Evolutionary conservation across 2,888 invertebrate genomes (phyloP).

Genomic region (Dysmachus trigonus): DNA sequence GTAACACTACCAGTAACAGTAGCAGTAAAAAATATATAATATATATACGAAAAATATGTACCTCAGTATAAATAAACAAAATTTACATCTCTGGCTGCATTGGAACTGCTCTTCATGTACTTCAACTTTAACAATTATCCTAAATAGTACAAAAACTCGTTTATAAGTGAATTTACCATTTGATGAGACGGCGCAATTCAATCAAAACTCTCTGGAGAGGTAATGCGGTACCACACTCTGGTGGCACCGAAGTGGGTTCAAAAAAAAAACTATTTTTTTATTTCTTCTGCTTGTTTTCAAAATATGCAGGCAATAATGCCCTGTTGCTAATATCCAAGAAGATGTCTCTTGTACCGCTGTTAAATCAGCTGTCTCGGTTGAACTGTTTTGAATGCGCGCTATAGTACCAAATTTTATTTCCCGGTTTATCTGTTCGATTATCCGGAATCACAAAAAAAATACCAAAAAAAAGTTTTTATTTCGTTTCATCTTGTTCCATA

Average conservation of each 20-base stretch:
- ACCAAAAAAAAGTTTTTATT: slow-evolving; percentile 66
- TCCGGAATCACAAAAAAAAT: not conserved
- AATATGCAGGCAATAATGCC: not conserved
- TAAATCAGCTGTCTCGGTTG: not conserved
- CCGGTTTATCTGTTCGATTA: not conserved
- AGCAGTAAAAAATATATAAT: slow-evolving; percentile 14
- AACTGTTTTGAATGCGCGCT: not conserved
- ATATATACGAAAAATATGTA: slow-evolving; percentile 12
- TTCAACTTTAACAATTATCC: slow-evolving; percentile 17
- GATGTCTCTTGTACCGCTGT: not conserved
- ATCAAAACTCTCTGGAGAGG: not conserved
- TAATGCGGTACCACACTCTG: not conserved
- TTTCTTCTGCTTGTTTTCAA: not conserved
- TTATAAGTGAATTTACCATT: not conserved
- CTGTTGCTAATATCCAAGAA: not conserved
- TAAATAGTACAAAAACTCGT: slow-evolving; percentile 13
- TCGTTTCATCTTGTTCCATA: slow-evolving; percentile 85
- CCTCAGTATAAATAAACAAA: slow-evolving; percentile 35
- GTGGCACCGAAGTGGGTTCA: not conserved
- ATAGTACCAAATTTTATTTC: not conserved
- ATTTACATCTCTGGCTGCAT: slow-evolving; percentile 33
- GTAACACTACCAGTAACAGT: not conserved
- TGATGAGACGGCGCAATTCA: not conserved
- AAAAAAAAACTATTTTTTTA: not conserved
- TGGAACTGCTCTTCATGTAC: slow-evolving; percentile 18